Base-by-base conservation (phyloP, 2,797 vertebrate genomes). In the Rhynchonycteris naso region DNA sequence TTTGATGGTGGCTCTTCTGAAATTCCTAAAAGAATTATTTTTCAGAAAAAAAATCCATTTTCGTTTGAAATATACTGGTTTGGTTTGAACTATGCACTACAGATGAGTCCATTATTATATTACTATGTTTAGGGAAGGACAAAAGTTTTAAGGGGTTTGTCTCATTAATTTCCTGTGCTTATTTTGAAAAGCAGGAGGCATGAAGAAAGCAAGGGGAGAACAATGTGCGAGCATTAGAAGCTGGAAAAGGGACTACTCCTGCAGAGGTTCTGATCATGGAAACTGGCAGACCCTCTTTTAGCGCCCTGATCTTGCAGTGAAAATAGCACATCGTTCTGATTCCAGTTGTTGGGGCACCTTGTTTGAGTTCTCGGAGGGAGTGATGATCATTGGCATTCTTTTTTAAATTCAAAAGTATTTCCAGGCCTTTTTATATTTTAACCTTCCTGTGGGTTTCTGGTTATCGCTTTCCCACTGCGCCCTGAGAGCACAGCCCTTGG, bases 31-130 rank as follows among this genome's bases (percentile, higher is more conserved):
- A 43, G 28, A 82, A 54, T 66, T 7, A 5, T 82, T 80, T 86
- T 2, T 88, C 59, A 88, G 82, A 80, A 63, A 65, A 80, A 14
- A 86, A 69, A 84, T 12, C 28, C 28, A 79, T 63, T 91, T 94
- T 94, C 59, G 89, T 52, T 66, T 88, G 54, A 90, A 92, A 79
- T 74, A 68, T 80, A 80, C 79, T 43, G 50, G 54, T 71, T 82
- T 91, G 61, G 19, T 85, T 88, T 92, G 63, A 90, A 95, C 65
- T 71, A n/a, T 14, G 21, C 30, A 10, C 71, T 69, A 10, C 2
- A 24, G 72, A 85, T 30, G 35, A 85, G 26, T 79, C 59, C 43
- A 65, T 86, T 91, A 35, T 52, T 86, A 75, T 68, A 33, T 85
- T 66, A 16, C 15, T 68, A 2, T 83, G 54, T 74, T 78, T 71